Evolutionary conservation across 2,797 vertebrate species (phyloP), one percentile per base, ranked within the genome.

Genomic region (Pantherophis vulpinus): DNA sequence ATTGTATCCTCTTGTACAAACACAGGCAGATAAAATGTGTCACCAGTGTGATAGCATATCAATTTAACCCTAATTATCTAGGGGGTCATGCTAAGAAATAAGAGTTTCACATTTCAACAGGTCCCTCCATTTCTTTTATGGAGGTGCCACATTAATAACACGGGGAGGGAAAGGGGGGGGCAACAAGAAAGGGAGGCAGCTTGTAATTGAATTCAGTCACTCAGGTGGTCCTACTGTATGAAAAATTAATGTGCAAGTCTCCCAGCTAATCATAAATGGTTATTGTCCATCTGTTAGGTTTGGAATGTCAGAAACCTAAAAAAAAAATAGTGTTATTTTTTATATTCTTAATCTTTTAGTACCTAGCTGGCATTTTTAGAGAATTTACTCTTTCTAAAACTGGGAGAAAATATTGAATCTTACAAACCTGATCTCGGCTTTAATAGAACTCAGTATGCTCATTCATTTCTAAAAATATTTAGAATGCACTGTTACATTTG

Each of bases 61-160:
- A 98, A 97, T 98, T 98, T 98, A 98, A 98, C 98, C 98, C 96
- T 96, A 98, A 98, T 98, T 98, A 98, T 98, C 97, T 95, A 96
- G 97, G 95, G 98, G 98, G 98, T 98, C 98, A 98, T 95, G 94
- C 29, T 93, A 97, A 97, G 97, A 98, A 98, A 98, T 97, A 97
- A 97, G 97, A 97, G 97, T 97, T 98, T 97, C 97, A 97, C 96
- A 91, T 98, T 98, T 98, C 98, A 98, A 98, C 98, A 98, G 98
- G 98, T 98, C 96, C 96, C 95, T 96, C 95, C 56, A 63, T 97
- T 95, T 97, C 96, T 88, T 96, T 96, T 97, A 91, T 0, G 94
- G 87, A 97, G 96, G 91, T 95, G 94, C 94, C 94, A 96, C 93
- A 95, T 90, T 96, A 94, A 86, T 95, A 96, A 94, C 90, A 91